Evolutionary conservation across 2,113 vertebrate species (phyloP).

Genomic region (Esox niger): DNA sequence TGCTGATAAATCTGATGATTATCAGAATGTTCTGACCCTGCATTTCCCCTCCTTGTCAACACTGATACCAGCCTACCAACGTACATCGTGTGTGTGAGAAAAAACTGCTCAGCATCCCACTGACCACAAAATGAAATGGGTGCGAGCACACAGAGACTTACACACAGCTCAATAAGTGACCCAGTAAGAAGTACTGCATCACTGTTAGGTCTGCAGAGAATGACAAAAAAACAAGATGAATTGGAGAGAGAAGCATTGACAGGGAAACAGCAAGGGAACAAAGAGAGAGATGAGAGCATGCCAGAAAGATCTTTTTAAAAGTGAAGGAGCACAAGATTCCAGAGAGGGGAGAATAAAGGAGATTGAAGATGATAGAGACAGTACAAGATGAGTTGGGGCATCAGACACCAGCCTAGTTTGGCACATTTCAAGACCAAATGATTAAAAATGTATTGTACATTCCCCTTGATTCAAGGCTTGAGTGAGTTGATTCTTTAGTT

Average conservation of each 20-base stretch:
- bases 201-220: neutral
- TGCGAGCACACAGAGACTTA: neutral
- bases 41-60: neutral
- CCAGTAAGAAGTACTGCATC: conserved; percentile 3
- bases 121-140: too few relatives aligned
- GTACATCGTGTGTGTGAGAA: too few relatives aligned
- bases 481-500: too few relatives aligned
- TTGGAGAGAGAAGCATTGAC: too few relatives aligned
- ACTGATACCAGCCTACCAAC: too few relatives aligned
- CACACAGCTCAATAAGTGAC: neutral
- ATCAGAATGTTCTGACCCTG: neutral
- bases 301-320: conserved; percentile 15
- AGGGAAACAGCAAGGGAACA: conserved; percentile 31
- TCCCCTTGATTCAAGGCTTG: too few relatives aligned
- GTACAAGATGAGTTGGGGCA: conserved; percentile 31
- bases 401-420: conserved; percentile 19
- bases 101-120: too few relatives aligned
- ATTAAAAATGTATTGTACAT: too few relatives aligned
- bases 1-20: too few relatives aligned
- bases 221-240: too few relatives aligned
- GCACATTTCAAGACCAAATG: conserved; percentile 9
- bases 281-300: conserved; percentile 19
- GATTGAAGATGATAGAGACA: neutral
- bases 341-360: conserved; percentile 20
- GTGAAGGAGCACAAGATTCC: conserved; percentile 12